These are phyloP conservation scores for Heliconius melpomene DNA, from an alignment of 1,140 invertebrate genomes.

Conservation along the genomic window DNA sequence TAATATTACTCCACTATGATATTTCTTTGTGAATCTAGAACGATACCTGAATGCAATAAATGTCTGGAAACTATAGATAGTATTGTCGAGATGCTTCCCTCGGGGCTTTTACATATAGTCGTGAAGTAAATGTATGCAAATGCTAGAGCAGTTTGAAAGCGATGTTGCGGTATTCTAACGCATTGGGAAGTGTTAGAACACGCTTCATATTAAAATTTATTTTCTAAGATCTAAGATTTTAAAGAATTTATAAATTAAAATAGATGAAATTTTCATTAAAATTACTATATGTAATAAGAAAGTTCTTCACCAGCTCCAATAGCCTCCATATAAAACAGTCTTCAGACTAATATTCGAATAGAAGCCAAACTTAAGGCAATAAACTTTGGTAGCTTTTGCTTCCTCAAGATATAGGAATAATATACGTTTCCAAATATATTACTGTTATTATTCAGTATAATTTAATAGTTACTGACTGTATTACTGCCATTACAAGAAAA, in stretches of 20 bases:
- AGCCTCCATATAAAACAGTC: not conserved
- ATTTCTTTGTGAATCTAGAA: conserved; percentile 20
- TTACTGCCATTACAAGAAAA: too few relatives aligned
- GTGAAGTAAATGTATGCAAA: conserved; percentile 37
- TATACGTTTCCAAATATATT: not conserved
- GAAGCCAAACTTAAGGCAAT: conserved; percentile 5
- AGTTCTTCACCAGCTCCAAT: not conserved
- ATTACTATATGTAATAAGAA: not conserved
- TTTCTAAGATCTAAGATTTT: not conserved
- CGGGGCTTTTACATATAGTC: conserved; percentile 21
- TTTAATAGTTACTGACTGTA: not conserved
- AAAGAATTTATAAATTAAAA: not conserved
- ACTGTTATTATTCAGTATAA: not conserved
- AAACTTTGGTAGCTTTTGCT: not conserved
- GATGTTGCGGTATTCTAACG: conserved; percentile 24
- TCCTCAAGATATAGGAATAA: not conserved
- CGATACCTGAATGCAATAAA: conserved; percentile 21
- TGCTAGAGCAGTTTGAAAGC: conserved; percentile 30
- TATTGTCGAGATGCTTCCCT: conserved; percentile 24
- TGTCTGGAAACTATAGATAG: conserved; percentile 21
- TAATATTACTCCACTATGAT: not conserved
- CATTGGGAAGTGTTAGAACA: not conserved
- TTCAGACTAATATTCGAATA: not conserved
- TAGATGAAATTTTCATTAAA: not conserved
- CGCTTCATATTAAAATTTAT: not conserved